These are phyloP conservation scores for Polypedilum pembai DNA, from an alignment of 1,140 invertebrate species.

Conservation along the genomic window DNA sequence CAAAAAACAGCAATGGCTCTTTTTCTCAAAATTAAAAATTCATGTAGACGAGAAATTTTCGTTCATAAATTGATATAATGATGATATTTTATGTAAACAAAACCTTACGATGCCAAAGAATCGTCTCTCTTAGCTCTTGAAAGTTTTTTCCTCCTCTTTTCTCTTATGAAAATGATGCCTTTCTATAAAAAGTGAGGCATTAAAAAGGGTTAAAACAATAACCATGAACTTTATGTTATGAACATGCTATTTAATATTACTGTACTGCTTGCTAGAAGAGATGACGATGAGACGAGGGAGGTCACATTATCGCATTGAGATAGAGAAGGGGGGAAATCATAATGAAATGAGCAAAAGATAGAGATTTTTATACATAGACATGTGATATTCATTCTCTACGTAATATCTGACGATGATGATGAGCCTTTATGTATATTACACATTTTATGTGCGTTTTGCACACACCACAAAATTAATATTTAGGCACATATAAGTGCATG, in stretches of 20 bases:
- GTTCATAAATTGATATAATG: conserved; percentile 27
- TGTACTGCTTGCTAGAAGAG: no score
- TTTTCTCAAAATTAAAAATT: conserved; percentile 29
- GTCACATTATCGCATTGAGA: neutral
- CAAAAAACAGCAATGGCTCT: conserved; percentile 2
- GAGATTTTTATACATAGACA: no score
- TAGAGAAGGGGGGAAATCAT: no score
- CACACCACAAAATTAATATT: neutral
- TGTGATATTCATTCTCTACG: neutral
- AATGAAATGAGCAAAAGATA: no score
- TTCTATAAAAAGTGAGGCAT: neutral
- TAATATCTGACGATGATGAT: neutral
- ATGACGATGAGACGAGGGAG: neutral
- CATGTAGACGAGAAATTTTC: conserved; percentile 17
- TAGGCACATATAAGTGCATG: neutral
- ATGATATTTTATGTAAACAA: conserved; percentile 29
- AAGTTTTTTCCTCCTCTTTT: neutral
- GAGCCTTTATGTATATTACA: neutral
- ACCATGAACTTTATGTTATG: conserved; percentile 26
- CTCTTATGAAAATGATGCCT: neutral
- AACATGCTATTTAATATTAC: neutral
- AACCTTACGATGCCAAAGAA: neutral
- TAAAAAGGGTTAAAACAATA: conserved; percentile 27
- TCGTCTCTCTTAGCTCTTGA: neutral
- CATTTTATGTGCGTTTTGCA: neutral